phyloP scores from a whole-genome alignment of 2,888 invertebrate species.

The Catocala fraxini region DNA sequence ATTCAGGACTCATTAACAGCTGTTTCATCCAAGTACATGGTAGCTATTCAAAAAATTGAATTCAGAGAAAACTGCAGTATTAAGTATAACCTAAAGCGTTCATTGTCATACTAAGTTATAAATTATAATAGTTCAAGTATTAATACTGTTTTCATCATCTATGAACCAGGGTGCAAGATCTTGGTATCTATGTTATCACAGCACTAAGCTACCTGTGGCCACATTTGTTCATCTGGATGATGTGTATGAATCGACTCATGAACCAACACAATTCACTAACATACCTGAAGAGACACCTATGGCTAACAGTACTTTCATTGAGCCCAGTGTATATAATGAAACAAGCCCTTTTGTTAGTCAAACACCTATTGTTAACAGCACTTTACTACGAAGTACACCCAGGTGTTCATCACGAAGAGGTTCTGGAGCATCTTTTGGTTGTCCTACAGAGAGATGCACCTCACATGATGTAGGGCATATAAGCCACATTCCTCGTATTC shows the following conservation, averaged over 20 bases:
- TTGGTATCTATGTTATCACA: slow-evolving; percentile 83
- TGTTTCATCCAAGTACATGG: slow-evolving; percentile 65
- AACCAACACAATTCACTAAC: slow-evolving; percentile 39
- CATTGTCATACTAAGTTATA: slow-evolving; percentile 62
- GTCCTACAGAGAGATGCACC: slow-evolving; percentile 37
- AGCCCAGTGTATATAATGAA: slow-evolving; percentile 36
- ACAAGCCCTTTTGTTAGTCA: slow-evolving; percentile 42
- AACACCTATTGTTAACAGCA: slow-evolving; percentile 17
- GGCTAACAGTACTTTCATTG: slow-evolving; percentile 65
- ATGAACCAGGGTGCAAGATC: slow-evolving; percentile 74
- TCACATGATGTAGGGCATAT: slow-evolving; percentile 69
- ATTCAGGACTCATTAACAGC: slow-evolving; percentile 68
- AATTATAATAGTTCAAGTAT: slow-evolving; percentile 48
- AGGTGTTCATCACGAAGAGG: slow-evolving; percentile 20
- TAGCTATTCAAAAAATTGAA: slow-evolving; percentile 74
- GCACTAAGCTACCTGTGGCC: slow-evolving; percentile 73
- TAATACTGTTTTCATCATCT: slow-evolving; percentile 62
- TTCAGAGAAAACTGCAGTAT: slow-evolving; percentile 71
- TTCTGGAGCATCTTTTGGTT: slow-evolving; percentile 7
- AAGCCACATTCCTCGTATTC: slow-evolving; percentile 76
- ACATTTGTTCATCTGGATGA: slow-evolving; percentile 78
- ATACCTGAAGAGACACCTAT: slow-evolving; percentile 59
- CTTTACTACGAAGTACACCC: slow-evolving; percentile 17
- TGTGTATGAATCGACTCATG: slow-evolving; percentile 45
- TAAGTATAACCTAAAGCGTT: slow-evolving; percentile 57